Evolutionary conservation across 2,888 invertebrate species (phyloP).

Genomic region (Sericinus montela): DNA sequence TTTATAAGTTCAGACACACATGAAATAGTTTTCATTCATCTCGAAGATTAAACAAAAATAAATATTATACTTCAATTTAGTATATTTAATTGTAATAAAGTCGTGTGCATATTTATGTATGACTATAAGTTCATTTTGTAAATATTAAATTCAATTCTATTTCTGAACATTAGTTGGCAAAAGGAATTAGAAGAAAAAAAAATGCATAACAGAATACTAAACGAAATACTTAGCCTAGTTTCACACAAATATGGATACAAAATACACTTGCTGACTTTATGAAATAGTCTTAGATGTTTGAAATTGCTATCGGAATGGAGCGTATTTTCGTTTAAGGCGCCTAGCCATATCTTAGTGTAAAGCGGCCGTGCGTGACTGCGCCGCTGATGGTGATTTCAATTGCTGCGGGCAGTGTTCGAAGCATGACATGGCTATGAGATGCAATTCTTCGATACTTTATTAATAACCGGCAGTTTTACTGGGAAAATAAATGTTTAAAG

Average conservation of each 20-base stretch:
- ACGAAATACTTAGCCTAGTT: conserved; percentile 8
- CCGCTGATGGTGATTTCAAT: conserved; percentile 41
- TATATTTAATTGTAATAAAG: too few relatives aligned
- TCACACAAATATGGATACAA: background rate
- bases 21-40: too few relatives aligned
- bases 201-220: too few relatives aligned
- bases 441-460: conserved; percentile 15
- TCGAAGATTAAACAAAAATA: too few relatives aligned
- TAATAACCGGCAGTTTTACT: conserved; percentile 8
- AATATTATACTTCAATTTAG: too few relatives aligned
- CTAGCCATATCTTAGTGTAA: conserved; percentile 33
- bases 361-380: conserved; percentile 48
- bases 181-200: too few relatives aligned
- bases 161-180: too few relatives aligned
- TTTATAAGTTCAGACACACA: too few relatives aligned
- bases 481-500: background rate
- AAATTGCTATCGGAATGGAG: conserved; percentile 21
- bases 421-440: conserved; percentile 33
- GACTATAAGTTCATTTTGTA: too few relatives aligned
- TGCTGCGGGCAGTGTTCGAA: conserved; percentile 40
- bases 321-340: conserved; percentile 26
- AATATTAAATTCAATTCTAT: too few relatives aligned
- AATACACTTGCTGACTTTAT: conserved; percentile 8
- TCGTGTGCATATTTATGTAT: too few relatives aligned
- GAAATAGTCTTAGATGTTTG: conserved; percentile 14